Conservation (phyloP, 1,140 invertebrate species). For the Macrobrachium nipponense region DNA sequence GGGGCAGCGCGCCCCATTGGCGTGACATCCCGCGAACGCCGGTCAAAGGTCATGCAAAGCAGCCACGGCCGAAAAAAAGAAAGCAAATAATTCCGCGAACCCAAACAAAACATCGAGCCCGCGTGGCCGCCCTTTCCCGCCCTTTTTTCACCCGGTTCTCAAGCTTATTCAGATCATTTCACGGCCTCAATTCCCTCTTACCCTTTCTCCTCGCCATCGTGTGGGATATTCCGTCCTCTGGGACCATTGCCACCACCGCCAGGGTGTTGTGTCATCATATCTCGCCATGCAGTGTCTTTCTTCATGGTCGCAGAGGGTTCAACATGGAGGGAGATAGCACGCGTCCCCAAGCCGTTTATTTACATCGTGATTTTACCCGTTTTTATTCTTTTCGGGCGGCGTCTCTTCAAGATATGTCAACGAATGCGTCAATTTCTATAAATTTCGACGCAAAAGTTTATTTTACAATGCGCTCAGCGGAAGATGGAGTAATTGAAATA, state of each 20-base stretch:
- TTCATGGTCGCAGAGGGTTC: constrained; percentile 43
- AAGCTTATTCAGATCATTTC: background rate
- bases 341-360: constrained; percentile 42
- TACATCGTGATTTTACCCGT: background rate
- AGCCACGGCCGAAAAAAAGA: too few species aligned
- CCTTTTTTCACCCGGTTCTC: background rate
- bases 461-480: background rate
- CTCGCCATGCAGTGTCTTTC: constrained; percentile 60
- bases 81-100: too few species aligned
- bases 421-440: background rate
- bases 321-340: constrained; percentile 56
- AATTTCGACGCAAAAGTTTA: background rate
- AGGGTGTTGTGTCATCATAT: constrained; percentile 58
- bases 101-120: too few species aligned
- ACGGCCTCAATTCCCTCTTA: constrained; percentile 30
- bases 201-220: constrained; percentile 63
- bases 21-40: too few species aligned
- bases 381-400: background rate
- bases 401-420: too few species aligned
- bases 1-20: too few species aligned
- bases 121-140: background rate
- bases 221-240: constrained; percentile 59
- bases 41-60: too few species aligned
- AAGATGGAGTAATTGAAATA: constrained; percentile 20
- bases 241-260: constrained; percentile 59